Conservation (phyloP, 1,140 invertebrate species). For the Bombus vancouverensis region DNA sequence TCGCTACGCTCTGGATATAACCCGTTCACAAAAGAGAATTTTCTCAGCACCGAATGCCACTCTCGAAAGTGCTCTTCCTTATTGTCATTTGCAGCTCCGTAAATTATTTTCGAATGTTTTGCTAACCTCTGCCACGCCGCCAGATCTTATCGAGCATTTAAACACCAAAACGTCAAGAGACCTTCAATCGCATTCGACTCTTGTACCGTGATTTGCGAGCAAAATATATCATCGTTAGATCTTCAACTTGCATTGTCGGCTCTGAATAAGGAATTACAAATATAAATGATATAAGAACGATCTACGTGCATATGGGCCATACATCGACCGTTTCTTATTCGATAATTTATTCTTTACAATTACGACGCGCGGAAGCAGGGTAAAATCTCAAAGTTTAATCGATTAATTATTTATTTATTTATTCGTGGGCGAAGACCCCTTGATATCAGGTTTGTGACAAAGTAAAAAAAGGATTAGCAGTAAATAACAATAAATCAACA, state of each 20-base stretch:
- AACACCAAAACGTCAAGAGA: not conserved
- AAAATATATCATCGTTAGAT: not conserved
- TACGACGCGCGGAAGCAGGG: not conserved
- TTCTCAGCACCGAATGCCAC: not conserved
- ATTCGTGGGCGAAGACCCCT: not conserved
- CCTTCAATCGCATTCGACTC: not conserved
- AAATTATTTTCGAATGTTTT: constrained; percentile 19
- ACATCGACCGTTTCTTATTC: not conserved
- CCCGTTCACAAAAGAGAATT: not conserved
- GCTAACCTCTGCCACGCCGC: not conserved
- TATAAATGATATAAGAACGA: not conserved
- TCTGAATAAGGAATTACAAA: not conserved
- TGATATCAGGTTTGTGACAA: not conserved
- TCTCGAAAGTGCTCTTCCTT: not conserved
- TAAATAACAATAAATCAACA: too few species aligned
- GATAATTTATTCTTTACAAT: not conserved
- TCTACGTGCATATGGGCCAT: not conserved
- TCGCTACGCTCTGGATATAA: not conserved
- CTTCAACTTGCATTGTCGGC: not conserved
- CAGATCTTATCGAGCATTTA: constrained; percentile 1
- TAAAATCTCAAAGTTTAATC: not conserved
- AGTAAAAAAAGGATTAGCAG: not conserved
- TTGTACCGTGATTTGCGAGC: not conserved
- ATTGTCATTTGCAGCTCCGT: not conserved
- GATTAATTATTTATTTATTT: not conserved